Base-by-base conservation (phyloP, 2,113 vertebrate genomes). In the Cavia porcellus region DNA sequence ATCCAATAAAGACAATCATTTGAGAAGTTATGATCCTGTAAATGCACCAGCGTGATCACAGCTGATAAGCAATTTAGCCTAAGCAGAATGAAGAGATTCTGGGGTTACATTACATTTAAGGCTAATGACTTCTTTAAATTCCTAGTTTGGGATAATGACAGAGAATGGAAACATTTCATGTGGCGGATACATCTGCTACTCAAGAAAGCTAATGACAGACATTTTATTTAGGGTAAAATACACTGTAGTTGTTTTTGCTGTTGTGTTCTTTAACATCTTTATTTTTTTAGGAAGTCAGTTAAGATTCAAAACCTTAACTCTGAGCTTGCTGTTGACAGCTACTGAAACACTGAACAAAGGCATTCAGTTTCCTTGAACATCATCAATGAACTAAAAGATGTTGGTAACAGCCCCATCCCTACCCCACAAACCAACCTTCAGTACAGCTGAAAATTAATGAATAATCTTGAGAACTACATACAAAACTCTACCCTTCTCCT, bases 321-420 rank as follows among this genome's bases (percentile, higher is more conserved):
- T 12, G 61, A 89, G 15, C 35, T 77, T 92, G 38, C 64, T 81
- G 25, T 66, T 85, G 93, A 89, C 80, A 90, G 57, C 4, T 55
- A 77, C 20, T 5, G 25, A 5, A 35, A 95, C 74, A 90, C 0
- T 57, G 38, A 86, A 66, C 85, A 85, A 86, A 89, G 68, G 50
- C 68, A 62, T 57, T 30, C 11, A 7, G 45, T 14, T 70, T 50
- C 47, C 28, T 84, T 74, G 62, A 11, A 62, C 52, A 82, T n/a
- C 42, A 22, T 86, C 92, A 93, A 86, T 0, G 59, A 81, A 92
- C 82, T 68, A 83, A 90, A 74, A 81, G 45, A 83, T 87, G 85
- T 15, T 79, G 64, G 66, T 35, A 57, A 86, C 38, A 50, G 10
- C 72, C 61, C n/a, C 55, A 8, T 59, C 52, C 61, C 77, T 66